These are phyloP conservation scores for Neomonachus schauinslandi DNA, from an alignment of 2,113 vertebrate genomes.

Conservation along the genomic window DNA sequence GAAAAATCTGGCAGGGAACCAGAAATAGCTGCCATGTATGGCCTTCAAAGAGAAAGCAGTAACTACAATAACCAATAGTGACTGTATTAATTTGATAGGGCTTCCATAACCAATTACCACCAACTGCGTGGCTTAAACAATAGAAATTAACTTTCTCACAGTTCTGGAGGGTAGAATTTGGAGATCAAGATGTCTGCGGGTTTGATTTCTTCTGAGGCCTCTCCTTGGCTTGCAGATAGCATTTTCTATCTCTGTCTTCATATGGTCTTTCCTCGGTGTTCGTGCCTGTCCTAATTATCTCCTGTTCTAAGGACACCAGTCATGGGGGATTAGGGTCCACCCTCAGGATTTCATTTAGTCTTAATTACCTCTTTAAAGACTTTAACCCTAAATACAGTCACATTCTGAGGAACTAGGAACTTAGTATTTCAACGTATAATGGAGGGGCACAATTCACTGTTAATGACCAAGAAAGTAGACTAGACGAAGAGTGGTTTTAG, in stretches of 20 bases:
- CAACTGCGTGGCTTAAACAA: neutral
- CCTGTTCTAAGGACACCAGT: neutral
- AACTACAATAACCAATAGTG: neutral
- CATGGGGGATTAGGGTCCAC: neutral
- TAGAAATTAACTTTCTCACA: neutral
- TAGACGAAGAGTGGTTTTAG: neutral
- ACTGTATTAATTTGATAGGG: neutral
- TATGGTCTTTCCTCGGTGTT: too few relatives aligned
- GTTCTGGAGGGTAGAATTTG: neutral
- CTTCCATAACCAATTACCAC: neutral
- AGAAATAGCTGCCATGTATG: neutral
- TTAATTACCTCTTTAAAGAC: neutral
- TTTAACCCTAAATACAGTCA: neutral
- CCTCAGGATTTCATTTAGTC: neutral
- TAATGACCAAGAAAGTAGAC: neutral
- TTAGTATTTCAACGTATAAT: neutral
- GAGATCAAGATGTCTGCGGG: neutral
- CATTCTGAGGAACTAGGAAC: neutral
- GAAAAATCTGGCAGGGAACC: neutral
- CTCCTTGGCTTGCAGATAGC: neutral
- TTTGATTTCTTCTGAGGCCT: neutral
- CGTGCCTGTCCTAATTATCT: neutral
- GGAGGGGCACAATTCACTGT: neutral
- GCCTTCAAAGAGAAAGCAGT: neutral
- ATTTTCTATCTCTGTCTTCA: neutral